These are phyloP conservation scores for Callitettix versicolor DNA, from an alignment of 1,140 invertebrate genomes.

Conservation along the genomic window DNA sequence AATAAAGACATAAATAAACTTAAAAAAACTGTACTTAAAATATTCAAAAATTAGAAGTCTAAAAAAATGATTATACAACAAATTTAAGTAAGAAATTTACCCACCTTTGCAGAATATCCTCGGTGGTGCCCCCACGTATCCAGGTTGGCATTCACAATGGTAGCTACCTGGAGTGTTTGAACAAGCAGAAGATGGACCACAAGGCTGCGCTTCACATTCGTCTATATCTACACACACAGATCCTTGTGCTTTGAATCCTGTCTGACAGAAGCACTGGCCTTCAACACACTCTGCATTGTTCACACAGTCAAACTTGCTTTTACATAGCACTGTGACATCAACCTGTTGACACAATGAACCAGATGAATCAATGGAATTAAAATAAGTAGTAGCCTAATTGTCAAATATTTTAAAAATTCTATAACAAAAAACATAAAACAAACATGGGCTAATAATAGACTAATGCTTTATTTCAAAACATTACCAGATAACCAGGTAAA, in stretches of 20 bases:
- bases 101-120: slow-evolving; percentile 63
- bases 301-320: slow-evolving; percentile 81
- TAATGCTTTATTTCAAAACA: no score
- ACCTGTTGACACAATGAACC: no score
- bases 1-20: no score
- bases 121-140: slow-evolving; percentile 74
- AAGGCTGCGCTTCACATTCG: slow-evolving; percentile 65
- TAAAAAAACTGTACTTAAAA: no score
- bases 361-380: slow-evolving; percentile 33
- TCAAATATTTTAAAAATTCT: slow-evolving; percentile 16
- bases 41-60: no score
- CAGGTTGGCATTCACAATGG: slow-evolving; percentile 76
- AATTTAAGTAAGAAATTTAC: no score
- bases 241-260: slow-evolving; percentile 71
- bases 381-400: no score
- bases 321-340: slow-evolving; percentile 77
- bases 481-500: no score
- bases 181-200: slow-evolving; percentile 73
- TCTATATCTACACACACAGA: slow-evolving; percentile 71
- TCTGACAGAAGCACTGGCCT: slow-evolving; percentile 80
- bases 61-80: no score
- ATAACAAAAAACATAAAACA: slow-evolving; percentile 2
- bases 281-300: slow-evolving; percentile 85
- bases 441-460: no score
- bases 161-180: slow-evolving; percentile 74